Conservation (phyloP, 2,797 vertebrate species). For the Poeciliopsis paucimaculata region DNA sequence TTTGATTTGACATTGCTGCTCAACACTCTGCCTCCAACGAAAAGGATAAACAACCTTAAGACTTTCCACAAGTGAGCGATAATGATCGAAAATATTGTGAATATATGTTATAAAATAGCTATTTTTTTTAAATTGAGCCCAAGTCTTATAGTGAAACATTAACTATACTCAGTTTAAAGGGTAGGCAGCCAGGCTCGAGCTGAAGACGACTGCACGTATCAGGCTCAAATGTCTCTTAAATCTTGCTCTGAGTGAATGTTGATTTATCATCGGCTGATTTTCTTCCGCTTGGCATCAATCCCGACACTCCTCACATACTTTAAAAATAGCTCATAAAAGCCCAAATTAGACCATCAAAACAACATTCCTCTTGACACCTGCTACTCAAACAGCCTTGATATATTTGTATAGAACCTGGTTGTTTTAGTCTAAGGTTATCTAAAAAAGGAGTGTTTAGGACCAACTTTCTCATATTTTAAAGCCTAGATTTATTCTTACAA, state of each 20-base stretch:
- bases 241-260: neutral
- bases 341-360: neutral
- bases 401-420: neutral
- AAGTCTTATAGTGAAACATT: neutral
- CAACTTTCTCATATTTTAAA: neutral
- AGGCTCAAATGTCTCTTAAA: neutral
- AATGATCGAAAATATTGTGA: neutral
- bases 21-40: neutral
- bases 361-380: neutral
- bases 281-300: neutral
- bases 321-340: neutral
- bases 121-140: neutral
- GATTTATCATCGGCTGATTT: neutral
- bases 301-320: neutral
- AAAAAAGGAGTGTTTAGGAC: neutral
- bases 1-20: neutral
- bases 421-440: neutral
- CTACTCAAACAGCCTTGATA: neutral
- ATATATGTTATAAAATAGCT: neutral
- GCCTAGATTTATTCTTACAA: neutral
- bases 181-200: neutral
- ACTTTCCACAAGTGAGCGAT: neutral
- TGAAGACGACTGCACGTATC: neutral
- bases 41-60: neutral
- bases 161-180: neutral